Evolutionary conservation across 2,113 vertebrate species (phyloP), one percentile per base, ranked within the genome.

Genomic region (Nibea albiflora): DNA sequence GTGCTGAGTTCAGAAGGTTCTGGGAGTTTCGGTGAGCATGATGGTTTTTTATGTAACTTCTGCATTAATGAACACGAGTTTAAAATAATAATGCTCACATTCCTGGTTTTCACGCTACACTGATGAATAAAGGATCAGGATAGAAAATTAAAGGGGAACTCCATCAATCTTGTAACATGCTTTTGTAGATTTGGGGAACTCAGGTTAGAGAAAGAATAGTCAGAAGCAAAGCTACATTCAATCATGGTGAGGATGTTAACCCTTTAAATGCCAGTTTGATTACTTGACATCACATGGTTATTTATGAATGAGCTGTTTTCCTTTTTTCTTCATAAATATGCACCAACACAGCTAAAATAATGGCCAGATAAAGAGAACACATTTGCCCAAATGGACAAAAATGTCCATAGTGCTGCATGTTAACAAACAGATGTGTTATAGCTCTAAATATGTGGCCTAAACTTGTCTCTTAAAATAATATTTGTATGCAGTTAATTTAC

Each of bases 41-140:
- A 60, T 24, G 44, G 39, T 28, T 80, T 66, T 81, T 80, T 56
- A 67, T 83, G 78, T 76, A 81, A 83, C 70, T 53, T 78, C 72
- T 62, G 71, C 81, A 88, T 79, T 60, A 83, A 77, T 75, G 62
- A 82, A 74, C 56, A 26, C 2, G 0, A 2, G 47, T 62, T 73
- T 86, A 24, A 85, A 80, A 85, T 72, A 83, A 76, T 71, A 71
- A 82, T 73, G 46, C 44, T 15, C 56, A 67, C 31, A 54, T 70
- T 66, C 46, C 5, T 73, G 80, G 2, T 63, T 87, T 84, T 78
- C 66, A 73, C 69, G 65, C 52, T 42, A 58, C 44, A 20, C 50
- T 60, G 39, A 80, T 87, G 60, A 87, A 89, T 89, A 79, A 87
- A 88, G 39, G 15, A 82, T 82, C 11, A 28, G 22, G 28, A 39